A percentile compares a stretch with the other conserved stretches of the same genome.
Conservation (phyloP, 1,140 invertebrate species). For the Halyomorpha halys region DNA sequence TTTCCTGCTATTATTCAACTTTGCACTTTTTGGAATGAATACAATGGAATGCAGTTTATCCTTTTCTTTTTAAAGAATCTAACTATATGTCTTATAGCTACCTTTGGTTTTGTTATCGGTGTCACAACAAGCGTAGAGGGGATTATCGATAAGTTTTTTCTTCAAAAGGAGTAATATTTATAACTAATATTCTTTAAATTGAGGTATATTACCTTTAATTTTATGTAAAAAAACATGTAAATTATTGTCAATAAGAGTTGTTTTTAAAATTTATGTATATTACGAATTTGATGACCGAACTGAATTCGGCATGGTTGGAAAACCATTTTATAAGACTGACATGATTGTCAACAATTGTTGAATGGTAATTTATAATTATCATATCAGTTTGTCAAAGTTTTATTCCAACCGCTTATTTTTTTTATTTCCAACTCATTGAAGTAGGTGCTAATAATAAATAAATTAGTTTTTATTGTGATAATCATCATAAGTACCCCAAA, state of each 20-base stretch:
- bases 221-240: no score
- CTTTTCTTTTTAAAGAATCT: constrained; percentile 49
- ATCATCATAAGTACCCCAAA: background rate
- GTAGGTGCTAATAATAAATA: background rate
- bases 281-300: background rate
- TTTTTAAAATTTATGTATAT: no score
- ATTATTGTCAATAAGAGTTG: no score
- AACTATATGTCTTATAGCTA: constrained; percentile 45
- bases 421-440: background rate
- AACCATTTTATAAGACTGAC: constrained; percentile 19
- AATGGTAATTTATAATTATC: background rate
- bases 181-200: no score
- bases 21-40: constrained; percentile 51
- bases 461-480: background rate
- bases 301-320: constrained; percentile 6
- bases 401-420: background rate
- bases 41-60: constrained; percentile 35
- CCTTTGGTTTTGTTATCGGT: constrained; percentile 56
- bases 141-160: constrained; percentile 40
- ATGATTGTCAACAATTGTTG: constrained; percentile 1
- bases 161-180: background rate
- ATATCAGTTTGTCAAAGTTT: background rate
- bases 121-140: constrained; percentile 53
- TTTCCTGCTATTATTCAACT: constrained; percentile 75
- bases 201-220: no score